Percentiles rank a stretch among this genome's conserved stretches.
Conservation (phyloP, 2,888 invertebrate species). For the Caenorhabditis sulstoni region DNA sequence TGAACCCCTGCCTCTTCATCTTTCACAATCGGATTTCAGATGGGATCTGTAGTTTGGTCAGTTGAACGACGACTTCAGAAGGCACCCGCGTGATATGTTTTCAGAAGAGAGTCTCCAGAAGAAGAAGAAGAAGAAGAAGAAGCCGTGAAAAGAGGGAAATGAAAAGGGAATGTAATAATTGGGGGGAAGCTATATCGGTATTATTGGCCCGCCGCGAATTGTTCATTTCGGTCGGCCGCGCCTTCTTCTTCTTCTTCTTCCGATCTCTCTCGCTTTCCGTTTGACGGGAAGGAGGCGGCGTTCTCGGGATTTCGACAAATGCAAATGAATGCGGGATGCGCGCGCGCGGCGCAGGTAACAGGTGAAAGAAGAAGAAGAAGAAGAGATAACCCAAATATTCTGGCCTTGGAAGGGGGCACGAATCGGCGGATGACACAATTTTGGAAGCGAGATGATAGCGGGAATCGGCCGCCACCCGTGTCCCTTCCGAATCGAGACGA, state of each 20-base stretch:
- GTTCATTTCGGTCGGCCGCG: conserved; percentile 57
- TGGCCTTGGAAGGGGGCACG: conserved; percentile 15
- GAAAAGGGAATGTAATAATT: conserved; percentile 51
- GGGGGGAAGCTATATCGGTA: conserved; percentile 41
- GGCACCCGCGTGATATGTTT: too few species aligned
- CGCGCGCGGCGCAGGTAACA: conserved; percentile 20
- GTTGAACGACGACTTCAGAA: too few species aligned
- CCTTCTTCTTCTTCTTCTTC: conserved; percentile 24
- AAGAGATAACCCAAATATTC: conserved; percentile 59
- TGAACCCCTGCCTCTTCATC: neutral
- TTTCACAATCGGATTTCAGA: neutral
- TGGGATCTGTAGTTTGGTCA: too few species aligned
- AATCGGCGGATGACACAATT: conserved; percentile 48
- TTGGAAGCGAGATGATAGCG: conserved; percentile 55
- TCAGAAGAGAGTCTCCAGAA: too few species aligned
- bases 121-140: too few species aligned
- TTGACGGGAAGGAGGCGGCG: neutral
- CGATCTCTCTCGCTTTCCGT: conserved; percentile 13
- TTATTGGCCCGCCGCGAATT: conserved; percentile 42
- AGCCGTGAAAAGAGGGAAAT: neutral
- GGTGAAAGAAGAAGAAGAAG: conserved; percentile 5
- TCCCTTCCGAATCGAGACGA: too few species aligned
- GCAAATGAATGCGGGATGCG: conserved; percentile 21
- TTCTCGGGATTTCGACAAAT: conserved; percentile 43
- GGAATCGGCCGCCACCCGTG: neutral